phyloP scores from a whole-genome alignment of 2,797 vertebrate species.

The Molossus molossus region DNA sequence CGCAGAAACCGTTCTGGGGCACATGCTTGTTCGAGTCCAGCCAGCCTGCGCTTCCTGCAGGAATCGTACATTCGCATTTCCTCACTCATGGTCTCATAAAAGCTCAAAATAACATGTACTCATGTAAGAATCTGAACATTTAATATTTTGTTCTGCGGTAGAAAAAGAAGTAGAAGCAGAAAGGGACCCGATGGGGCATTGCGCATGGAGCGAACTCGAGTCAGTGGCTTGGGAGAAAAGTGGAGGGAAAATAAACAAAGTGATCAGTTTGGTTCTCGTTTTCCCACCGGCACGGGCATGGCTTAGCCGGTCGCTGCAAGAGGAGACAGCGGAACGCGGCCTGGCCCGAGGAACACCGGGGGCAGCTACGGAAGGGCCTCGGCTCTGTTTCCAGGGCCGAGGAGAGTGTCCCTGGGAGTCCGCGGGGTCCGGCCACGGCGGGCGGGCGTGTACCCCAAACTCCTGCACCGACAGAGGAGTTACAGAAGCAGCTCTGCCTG shows the following conservation, averaged over 20 bases:
- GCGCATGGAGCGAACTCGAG: background rate
- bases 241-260: conserved; percentile 10
- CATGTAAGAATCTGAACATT: background rate
- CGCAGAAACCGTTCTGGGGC: conserved; percentile 2
- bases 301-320: background rate
- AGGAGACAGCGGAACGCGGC: background rate
- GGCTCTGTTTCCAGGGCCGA: background rate
- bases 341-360: background rate
- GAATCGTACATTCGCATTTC: conserved; percentile 62
- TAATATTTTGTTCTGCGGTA: background rate
- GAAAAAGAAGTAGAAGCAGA: conserved; percentile 7
- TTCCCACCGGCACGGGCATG: background rate
- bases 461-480: background rate
- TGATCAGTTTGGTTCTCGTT: background rate
- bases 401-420: too few relatives aligned
- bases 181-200: background rate
- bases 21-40: background rate
- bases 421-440: too few relatives aligned
- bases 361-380: background rate
- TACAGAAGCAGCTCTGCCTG: too few relatives aligned
- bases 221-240: conserved; percentile 36
- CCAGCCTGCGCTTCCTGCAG: background rate
- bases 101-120: conserved; percentile 35
- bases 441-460: too few relatives aligned
- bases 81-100: background rate